A percentile compares a stretch with the other conserved stretches of the same genome.
Evolutionary conservation across 23 tunicate genomes (phyloP).

Genomic region (Aplidium turbinatum): DNA sequence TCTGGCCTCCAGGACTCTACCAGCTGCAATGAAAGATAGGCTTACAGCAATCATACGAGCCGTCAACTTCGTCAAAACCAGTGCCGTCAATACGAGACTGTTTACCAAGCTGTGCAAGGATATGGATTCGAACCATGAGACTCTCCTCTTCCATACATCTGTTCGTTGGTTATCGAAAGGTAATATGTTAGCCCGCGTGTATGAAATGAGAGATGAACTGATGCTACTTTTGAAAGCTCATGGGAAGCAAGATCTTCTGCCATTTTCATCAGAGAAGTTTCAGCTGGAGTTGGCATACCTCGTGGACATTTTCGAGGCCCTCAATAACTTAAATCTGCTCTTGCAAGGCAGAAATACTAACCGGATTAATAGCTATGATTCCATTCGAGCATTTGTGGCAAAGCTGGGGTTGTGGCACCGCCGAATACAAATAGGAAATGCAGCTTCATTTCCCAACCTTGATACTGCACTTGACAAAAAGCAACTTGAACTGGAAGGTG

Average conservation of each 20-base stretch:
- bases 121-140: constrained; percentile 35
- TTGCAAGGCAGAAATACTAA: constrained; percentile 40
- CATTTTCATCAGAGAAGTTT: constrained; percentile 38
- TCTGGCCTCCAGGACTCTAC: constrained; percentile 24
- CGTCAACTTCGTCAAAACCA: constrained; percentile 39
- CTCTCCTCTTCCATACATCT: constrained; percentile 54
- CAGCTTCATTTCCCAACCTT: no score
- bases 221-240: constrained; percentile 42
- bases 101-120: constrained; percentile 59
- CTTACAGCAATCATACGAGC: constrained; percentile 35
- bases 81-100: constrained; percentile 54
- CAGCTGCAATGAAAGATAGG: constrained; percentile 32
- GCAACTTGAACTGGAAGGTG: no score
- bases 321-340: no score
- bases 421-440: no score
- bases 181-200: constrained; percentile 43
- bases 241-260: constrained; percentile 30
- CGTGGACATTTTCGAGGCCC: constrained; percentile 42
- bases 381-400: constrained; percentile 33
- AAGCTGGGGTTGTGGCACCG: no score
- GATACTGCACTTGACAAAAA: no score
- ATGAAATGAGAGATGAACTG: constrained; percentile 54
- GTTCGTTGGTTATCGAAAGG: constrained; percentile 56
- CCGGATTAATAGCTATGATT: constrained; percentile 47
- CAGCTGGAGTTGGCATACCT: constrained; percentile 47